Conservation (phyloP, 2,113 vertebrate genomes). For the Enhydra lutris region DNA sequence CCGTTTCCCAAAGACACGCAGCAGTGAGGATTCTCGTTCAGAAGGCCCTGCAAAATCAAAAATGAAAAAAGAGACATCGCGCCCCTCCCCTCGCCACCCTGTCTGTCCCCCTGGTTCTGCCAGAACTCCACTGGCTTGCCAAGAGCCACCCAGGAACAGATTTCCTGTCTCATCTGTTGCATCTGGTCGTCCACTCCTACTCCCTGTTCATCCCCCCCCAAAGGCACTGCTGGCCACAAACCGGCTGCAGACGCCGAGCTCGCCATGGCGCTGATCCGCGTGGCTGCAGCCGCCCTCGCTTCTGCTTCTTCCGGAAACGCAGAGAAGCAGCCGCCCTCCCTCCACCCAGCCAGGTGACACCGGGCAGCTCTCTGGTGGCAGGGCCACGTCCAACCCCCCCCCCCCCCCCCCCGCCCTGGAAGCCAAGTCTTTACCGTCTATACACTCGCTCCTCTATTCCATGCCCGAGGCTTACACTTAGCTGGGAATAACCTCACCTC, state of each 20-base stretch:
- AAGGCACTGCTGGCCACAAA: constrained; percentile 43
- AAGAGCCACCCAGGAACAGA: constrained; percentile 72
- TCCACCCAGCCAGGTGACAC: neutral
- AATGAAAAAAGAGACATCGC: neutral
- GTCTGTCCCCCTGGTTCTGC: neutral
- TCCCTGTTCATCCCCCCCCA: constrained; percentile 50
- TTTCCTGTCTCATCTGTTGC: constrained; percentile 64
- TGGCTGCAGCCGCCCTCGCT: neutral
- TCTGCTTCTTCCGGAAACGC: neutral
- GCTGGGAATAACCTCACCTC: constrained; percentile 39
- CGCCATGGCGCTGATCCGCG: neutral
- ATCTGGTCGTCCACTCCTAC: constrained; percentile 68
- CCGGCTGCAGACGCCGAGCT: neutral
- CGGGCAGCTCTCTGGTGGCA: neutral
- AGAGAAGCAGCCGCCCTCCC: neutral
- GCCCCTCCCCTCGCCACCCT: neutral
- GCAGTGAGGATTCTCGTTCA: neutral
- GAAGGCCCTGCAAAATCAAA: neutral
- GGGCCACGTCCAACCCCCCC: neutral
- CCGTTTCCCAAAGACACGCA: neutral
- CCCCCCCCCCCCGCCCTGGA: neutral
- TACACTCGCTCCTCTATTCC: constrained; percentile 4
- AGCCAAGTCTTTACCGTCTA: constrained; percentile 8
- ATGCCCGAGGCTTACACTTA: constrained; percentile 45
- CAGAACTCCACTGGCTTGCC: constrained; percentile 38